A percentile compares a stretch with the other conserved stretches of the same genome.
These are phyloP conservation scores for Apamea crenata DNA, from an alignment of 2,888 invertebrate species.

Conservation along the genomic window DNA sequence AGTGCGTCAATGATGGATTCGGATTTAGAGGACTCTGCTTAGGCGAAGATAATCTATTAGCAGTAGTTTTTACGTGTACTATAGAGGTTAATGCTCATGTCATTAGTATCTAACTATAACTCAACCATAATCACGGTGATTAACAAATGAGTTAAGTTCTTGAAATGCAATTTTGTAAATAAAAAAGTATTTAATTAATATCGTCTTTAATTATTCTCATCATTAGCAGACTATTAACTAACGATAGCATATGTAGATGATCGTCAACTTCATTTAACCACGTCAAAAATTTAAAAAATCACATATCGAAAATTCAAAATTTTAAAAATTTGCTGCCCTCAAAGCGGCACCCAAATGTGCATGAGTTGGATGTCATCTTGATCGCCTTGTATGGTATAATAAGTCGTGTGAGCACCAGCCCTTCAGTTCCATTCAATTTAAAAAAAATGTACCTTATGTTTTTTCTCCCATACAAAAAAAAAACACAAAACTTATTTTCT, in stretches of 20 bases:
- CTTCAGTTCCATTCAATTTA: not conserved
- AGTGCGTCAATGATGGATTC: not conserved
- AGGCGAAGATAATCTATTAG: not conserved
- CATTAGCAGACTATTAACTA: too few relatives aligned
- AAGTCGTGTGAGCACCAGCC: not conserved
- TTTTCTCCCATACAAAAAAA: too few relatives aligned
- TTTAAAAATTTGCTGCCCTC: not conserved
- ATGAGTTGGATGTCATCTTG: too few relatives aligned
- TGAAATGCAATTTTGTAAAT: not conserved
- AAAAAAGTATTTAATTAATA: too few relatives aligned
- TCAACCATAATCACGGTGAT: not conserved
- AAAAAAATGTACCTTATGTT: not conserved
- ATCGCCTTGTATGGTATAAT: not conserved
- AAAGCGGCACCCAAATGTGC: too few relatives aligned
- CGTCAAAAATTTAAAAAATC: too few relatives aligned
- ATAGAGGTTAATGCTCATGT: not conserved
- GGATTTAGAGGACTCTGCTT: not conserved
- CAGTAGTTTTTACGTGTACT: not conserved
- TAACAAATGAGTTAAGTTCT: not conserved
- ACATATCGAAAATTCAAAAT: not conserved
- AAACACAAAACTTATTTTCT: too few relatives aligned
- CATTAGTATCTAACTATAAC: not conserved
- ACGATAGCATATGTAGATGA: too few relatives aligned
- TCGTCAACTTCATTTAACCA: too few relatives aligned
- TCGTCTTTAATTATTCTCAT: too few relatives aligned